Conservation (phyloP, 2,888 invertebrate genomes). For the Hypselothyrea guttata region DNA sequence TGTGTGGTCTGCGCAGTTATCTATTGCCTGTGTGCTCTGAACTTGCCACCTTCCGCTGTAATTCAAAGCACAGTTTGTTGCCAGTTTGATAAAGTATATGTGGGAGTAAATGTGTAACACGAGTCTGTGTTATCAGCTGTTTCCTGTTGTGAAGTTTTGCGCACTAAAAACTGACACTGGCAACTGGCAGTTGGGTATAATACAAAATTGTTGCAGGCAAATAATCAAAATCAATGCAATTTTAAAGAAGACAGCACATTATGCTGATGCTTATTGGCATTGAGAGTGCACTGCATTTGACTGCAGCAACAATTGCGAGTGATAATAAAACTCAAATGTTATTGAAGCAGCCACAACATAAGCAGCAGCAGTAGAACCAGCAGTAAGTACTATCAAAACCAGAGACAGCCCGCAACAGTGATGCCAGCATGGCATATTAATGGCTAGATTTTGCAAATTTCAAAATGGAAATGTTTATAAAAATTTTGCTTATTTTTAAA, state of each 20-base stretch:
- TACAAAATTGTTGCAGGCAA: constrained; percentile 30
- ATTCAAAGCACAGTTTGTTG: constrained; percentile 65
- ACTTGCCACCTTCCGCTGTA: constrained; percentile 72
- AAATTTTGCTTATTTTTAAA: too few species aligned
- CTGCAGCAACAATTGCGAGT: constrained; percentile 58
- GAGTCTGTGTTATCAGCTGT: constrained; percentile 55
- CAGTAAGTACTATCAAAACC: too few species aligned
- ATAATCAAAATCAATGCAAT: constrained; percentile 66
- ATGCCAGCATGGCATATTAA: too few species aligned
- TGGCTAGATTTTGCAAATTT: too few species aligned
- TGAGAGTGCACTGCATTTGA: constrained; percentile 34
- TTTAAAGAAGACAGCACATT: constrained; percentile 12
- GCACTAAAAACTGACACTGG: constrained; percentile 19
- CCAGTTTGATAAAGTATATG: constrained; percentile 50
- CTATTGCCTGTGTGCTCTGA: constrained; percentile 50
- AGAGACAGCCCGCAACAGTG: constrained; percentile 3
- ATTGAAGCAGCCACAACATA: constrained; percentile 40
- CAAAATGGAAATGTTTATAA: too few species aligned
- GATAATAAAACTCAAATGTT: constrained; percentile 74
- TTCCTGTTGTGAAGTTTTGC: constrained; percentile 71
- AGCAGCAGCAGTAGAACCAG: constrained; percentile 2
- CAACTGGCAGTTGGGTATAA: constrained; percentile 39
- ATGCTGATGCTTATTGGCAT: constrained; percentile 57
- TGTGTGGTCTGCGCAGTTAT: constrained; percentile 27
- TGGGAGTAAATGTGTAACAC: constrained; percentile 7